These are phyloP conservation scores for Gallinago media DNA, from an alignment of 2,113 vertebrate species.

Conservation along the genomic window DNA sequence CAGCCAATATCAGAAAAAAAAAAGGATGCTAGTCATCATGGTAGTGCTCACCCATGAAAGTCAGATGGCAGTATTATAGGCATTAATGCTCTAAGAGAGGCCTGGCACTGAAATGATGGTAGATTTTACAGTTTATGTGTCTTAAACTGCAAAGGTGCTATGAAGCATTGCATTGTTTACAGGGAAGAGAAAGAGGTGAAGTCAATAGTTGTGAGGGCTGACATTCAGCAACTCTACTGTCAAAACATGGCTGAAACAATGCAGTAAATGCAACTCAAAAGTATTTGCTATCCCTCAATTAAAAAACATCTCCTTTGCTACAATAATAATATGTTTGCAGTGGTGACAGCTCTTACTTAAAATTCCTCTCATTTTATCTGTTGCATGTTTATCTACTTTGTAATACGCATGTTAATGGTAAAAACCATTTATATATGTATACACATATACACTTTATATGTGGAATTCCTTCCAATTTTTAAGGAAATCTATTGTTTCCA, in stretches of 20 bases:
- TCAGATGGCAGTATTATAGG: not conserved
- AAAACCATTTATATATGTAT: not conserved
- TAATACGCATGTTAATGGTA: not conserved
- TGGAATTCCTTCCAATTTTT: not conserved
- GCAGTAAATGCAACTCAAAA: slow-evolving; percentile 24
- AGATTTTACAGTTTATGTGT: not conserved
- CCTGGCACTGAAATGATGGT: not conserved
- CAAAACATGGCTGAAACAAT: slow-evolving; percentile 16
- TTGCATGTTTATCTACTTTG: not conserved
- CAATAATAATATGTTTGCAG: not conserved
- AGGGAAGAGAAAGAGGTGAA: not conserved
- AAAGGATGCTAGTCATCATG: not conserved
- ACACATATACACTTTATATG: not conserved
- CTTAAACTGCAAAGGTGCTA: not conserved
- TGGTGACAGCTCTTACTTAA: not conserved
- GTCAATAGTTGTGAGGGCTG: not conserved
- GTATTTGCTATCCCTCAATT: not conserved
- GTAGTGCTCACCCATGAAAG: not conserved
- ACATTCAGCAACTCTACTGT: not conserved
- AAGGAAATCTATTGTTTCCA: not conserved
- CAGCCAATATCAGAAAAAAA: not conserved
- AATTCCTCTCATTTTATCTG: not conserved
- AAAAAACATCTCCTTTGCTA: not conserved
- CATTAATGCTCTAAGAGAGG: not conserved
- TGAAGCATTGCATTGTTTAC: not conserved